Base-by-base conservation (phyloP, 2,888 invertebrate genomes). In the Aromia moschata region DNA sequence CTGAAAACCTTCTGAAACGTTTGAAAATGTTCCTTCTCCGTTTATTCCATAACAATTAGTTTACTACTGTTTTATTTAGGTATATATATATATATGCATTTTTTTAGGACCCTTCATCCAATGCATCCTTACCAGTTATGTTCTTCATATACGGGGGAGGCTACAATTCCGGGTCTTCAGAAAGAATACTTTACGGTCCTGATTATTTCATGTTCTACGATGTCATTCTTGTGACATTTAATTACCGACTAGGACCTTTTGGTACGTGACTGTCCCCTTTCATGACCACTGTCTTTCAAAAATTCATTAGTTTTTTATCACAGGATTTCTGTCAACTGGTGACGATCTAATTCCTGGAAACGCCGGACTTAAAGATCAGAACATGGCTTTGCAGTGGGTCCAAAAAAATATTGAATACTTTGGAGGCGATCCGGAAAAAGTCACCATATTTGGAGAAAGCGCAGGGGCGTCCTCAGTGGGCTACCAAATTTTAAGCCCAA, bases 241-340 rank as follows among this genome's bases (percentile, higher is more conserved):
- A 88, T 76, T 91, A 91, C 70, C 82, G 91, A 36, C 69, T 91
- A 9, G 91, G 91, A 45, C 87, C 89, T 0, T 74, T 91, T 54
- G 91, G 88, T 68, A 58, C 58, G 15, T 31, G 17, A 18, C 11
- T 14, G 9, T 38, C 3, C 9, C 12, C 38, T 1, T 2, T 1
- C 3, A 12, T 14, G 9, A n/a, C 2, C 11, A n/a, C n/a, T n/a
- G n/a, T n/a, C n/a, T n/a, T n/a, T n/a, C n/a, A n/a, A n/a, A n/a
- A n/a, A n/a, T n/a, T n/a, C n/a, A n/a, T n/a, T n/a, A n/a, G n/a
- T n/a, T n/a, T n/a, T n/a, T n/a, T n/a, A n/a, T n/a, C n/a, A 17
- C 36, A 74, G 75, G 75, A 11, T 76, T 74, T 53, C 51, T 76
- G 36, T 72, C 74, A 31, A 76, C 74, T 31, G 74, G 71, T 18